These are phyloP conservation scores for Oeneis ivallda DNA, from an alignment of 2,888 invertebrate species.

Conservation along the genomic window DNA sequence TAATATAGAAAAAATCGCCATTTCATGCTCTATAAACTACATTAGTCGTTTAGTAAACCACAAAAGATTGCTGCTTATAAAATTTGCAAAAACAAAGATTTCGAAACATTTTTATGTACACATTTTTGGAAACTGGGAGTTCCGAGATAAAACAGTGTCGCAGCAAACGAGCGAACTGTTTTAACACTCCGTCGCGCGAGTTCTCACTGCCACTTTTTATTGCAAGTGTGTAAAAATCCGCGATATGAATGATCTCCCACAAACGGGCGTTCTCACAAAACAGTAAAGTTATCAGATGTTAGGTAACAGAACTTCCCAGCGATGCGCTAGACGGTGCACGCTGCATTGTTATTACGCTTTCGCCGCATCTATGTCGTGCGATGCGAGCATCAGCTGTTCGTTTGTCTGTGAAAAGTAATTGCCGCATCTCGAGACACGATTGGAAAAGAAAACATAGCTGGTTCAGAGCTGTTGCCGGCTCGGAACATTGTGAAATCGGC, in stretches of 20 bases:
- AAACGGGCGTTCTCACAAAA: slow-evolving; percentile 19
- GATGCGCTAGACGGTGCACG: slow-evolving; percentile 33
- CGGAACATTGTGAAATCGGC: slow-evolving; percentile 21
- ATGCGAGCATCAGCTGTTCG: slow-evolving; percentile 74
- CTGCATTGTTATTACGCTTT: slow-evolving; percentile 60
- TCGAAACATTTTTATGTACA: no score
- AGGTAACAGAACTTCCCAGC: slow-evolving; percentile 44
- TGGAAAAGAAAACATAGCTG: slow-evolving; percentile 40
- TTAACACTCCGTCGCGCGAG: not conserved
- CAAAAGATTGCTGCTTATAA: no score
- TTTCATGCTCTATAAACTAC: no score
- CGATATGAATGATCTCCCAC: slow-evolving; percentile 4
- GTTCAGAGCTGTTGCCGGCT: slow-evolving; percentile 4
- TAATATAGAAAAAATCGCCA: no score
- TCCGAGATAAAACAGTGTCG: no score
- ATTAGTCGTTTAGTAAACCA: no score
- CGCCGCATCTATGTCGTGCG: slow-evolving; percentile 65
- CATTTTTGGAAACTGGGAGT: no score
- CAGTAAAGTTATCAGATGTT: slow-evolving; percentile 43
- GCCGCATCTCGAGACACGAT: slow-evolving; percentile 62
- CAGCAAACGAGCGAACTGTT: not conserved
- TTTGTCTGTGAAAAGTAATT: slow-evolving; percentile 59
- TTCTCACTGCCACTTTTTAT: slow-evolving; percentile 14
- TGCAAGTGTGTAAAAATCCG: slow-evolving; percentile 11
- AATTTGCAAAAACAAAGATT: no score